A percentile compares a stretch with the other conserved stretches of the same genome.
phyloP scores from a whole-genome alignment of 2,797 vertebrate genomes.

The Telmatherina bonti region DNA sequence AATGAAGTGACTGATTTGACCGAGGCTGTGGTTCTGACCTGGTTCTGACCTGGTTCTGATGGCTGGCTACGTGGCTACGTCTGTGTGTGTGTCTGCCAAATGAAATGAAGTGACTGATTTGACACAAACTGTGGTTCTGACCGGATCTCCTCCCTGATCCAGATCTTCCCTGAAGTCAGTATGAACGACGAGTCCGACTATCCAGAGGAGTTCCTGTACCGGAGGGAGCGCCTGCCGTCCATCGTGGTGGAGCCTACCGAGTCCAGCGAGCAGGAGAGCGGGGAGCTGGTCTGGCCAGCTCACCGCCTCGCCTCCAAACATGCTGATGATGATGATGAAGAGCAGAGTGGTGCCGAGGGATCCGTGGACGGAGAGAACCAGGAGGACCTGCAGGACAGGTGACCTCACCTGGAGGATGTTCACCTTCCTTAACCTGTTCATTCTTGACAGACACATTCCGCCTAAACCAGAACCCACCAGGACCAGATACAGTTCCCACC shows the following conservation, averaged over 20 bases:
- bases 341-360: constrained; percentile 17
- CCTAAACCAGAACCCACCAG: too few relatives aligned
- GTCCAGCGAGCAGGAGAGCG: constrained; percentile 57
- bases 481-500: too few relatives aligned
- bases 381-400: constrained; percentile 55
- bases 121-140: too few relatives aligned
- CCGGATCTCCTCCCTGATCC: background rate
- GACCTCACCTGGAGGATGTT: background rate
- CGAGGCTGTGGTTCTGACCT: too few relatives aligned
- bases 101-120: too few relatives aligned
- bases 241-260: constrained; percentile 84
- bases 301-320: constrained; percentile 4
- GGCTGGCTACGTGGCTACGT: too few relatives aligned
- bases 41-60: too few relatives aligned
- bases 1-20: too few relatives aligned
- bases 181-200: constrained; percentile 45
- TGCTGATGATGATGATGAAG: constrained; percentile 33
- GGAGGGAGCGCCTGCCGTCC: constrained; percentile 78
- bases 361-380: constrained; percentile 34
- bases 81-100: too few relatives aligned
- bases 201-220: constrained; percentile 51
- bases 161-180: constrained; percentile 77
- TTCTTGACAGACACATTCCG: too few relatives aligned
- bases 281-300: constrained; percentile 51
- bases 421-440: too few relatives aligned